Evolutionary conservation across 2,888 invertebrate genomes (phyloP), one percentile per base, ranked within the genome.

Genomic region (Morpho helenor): DNA sequence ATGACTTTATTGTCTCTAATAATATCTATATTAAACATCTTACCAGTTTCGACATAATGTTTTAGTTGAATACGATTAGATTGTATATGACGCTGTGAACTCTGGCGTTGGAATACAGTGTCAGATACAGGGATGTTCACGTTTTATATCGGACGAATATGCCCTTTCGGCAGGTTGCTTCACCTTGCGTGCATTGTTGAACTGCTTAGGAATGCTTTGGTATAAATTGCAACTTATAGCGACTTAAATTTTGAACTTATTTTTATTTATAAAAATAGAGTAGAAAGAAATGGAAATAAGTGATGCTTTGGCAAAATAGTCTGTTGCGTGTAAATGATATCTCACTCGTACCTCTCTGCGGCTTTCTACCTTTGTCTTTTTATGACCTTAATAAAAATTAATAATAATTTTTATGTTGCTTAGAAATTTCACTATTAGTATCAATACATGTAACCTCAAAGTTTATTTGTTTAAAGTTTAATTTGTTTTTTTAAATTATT

Each of bases 81-180:
- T 65, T 72, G 72, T 75, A 67, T 76, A 72, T 76, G 76, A 74
- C 70, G 69, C 71, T 75, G 67, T 64, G 68, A 69, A 73, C 71
- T 75, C 73, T 70, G 70, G 67, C 73, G 74, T 72, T 68, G 70
- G 76, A 82, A 79, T 85, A 82, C 82, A 66, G 72, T 72, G 68
- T 71, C 71, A 72, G 71, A 68, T 70, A 72, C 73, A 73, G 80
- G 87, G 87, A 83, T 85, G 84, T 78, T 72, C 82, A 74, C 79
- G 80, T 82, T 85, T 81, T 88, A 88, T 87, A 88, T 84, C 80
- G 71, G 75, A 75, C 74, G 75, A 71, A 75, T 73, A 74, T 88
- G 87, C 88, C 88, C 88, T 88, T 88, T 88, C 71, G 73, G 73
- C 74, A 71, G 74, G 80, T 86, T 86, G 84, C 87, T 74, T 84